A percentile compares a stretch with the other conserved stretches of the same genome.
Conservation (phyloP, 30 jellyfish, hydroid and myxozoan species). For the Aurelia aurita region DNA sequence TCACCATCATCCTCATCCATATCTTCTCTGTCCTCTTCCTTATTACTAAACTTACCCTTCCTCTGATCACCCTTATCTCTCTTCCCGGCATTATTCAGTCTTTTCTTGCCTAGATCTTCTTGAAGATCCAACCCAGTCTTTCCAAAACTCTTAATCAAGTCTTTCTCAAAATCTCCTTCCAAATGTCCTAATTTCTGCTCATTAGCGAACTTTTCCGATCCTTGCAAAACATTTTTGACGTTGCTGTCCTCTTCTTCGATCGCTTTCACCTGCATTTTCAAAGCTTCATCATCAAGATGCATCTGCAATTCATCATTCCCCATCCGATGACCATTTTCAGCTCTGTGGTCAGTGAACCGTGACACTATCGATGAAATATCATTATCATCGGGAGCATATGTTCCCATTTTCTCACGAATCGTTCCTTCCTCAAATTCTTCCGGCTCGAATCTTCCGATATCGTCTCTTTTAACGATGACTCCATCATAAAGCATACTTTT, state of each 20-base stretch:
- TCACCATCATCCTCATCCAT: slow-evolving; percentile 27
- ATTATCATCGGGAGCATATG: slow-evolving; percentile 53
- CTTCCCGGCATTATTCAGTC: slow-evolving; percentile 3
- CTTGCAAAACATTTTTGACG: slow-evolving; percentile 73
- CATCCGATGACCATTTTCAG: slow-evolving; percentile 46
- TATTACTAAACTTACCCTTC: neutral
- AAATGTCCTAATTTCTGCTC: slow-evolving; percentile 52
- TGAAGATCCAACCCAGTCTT: slow-evolving; percentile 45
- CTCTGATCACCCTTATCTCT: slow-evolving; percentile 15
- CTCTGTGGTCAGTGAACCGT: slow-evolving; percentile 52
- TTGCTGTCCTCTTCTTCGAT: slow-evolving; percentile 81
- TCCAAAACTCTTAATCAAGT: slow-evolving; percentile 56
- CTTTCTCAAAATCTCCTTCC: slow-evolving; percentile 72
- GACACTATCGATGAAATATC: slow-evolving; percentile 51
- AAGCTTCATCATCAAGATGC: slow-evolving; percentile 81
- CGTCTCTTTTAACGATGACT: slow-evolving; percentile 40
- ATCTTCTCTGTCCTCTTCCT: slow-evolving; percentile 23
- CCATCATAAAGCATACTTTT: slow-evolving; percentile 49
- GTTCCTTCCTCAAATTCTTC: slow-evolving; percentile 25
- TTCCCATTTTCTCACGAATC: slow-evolving; percentile 21
- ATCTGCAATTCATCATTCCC: slow-evolving; percentile 70
- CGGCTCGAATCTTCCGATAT: slow-evolving; percentile 18
- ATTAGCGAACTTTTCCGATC: slow-evolving; percentile 62
- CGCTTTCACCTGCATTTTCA: slow-evolving; percentile 77
- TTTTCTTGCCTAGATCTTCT: slow-evolving; percentile 18